phyloP scores from a whole-genome alignment of 2,888 invertebrate genomes.

The Drosophila emarginata region DNA sequence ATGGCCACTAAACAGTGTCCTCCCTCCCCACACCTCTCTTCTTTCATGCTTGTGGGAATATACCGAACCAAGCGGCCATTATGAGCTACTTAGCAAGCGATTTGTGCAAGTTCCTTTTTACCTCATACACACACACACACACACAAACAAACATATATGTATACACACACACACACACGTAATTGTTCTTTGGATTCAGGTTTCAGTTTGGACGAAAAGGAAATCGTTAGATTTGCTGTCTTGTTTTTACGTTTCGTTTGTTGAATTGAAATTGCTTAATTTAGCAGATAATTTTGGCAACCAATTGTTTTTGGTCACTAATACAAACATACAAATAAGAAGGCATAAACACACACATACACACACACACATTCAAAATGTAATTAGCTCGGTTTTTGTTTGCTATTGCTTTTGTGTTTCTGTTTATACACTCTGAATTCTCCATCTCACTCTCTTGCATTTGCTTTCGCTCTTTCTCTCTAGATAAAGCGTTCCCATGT shows the following conservation, averaged over 20 bases:
- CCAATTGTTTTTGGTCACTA: constrained; percentile 45
- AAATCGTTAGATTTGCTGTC: constrained; percentile 21
- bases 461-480: not conserved
- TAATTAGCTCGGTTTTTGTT: constrained; percentile 59
- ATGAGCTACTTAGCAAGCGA: constrained; percentile 55
- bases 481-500: constrained; percentile 23
- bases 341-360: not conserved
- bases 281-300: constrained; percentile 69
- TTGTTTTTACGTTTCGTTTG: constrained; percentile 41
- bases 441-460: constrained; percentile 1
- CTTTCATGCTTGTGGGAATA: constrained; percentile 31
- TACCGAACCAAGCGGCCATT: constrained; percentile 43
- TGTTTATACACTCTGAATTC: constrained; percentile 27
- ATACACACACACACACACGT: constrained; percentile 12
- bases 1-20: not conserved
- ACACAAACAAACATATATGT: not conserved
- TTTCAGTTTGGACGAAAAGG: constrained; percentile 19
- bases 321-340: constrained; percentile 8
- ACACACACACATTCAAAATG: constrained; percentile 27
- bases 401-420: constrained; percentile 43
- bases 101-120: constrained; percentile 40
- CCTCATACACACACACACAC: constrained; percentile 22
- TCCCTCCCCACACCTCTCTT: not conserved
- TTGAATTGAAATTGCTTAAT: constrained; percentile 77
- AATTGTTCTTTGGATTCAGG: constrained; percentile 14